Evolutionary conservation across 2,113 vertebrate genomes (phyloP).

Genomic region (Chaetops frenatus): DNA sequence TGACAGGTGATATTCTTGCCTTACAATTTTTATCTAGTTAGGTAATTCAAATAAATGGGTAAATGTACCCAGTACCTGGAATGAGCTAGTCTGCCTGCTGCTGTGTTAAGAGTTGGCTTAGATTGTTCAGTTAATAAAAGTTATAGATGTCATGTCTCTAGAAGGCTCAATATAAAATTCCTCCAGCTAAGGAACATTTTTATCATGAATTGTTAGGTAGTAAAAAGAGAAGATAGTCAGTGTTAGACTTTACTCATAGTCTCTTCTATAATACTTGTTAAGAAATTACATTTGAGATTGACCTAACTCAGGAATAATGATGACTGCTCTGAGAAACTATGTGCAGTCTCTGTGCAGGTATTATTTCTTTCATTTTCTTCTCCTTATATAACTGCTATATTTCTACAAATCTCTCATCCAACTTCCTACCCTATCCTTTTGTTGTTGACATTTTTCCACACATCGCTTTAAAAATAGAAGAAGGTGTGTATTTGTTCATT

Average conservation of each 20-base stretch:
- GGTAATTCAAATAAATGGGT: constrained; percentile 41
- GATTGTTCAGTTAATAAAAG: constrained; percentile 17
- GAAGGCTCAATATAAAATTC: neutral
- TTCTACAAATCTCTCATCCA: neutral
- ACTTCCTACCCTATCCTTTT: neutral
- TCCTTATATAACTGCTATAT: neutral
- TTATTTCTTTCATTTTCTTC: neutral
- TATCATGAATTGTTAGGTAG: neutral
- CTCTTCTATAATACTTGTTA: neutral
- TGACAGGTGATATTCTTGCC: constrained; percentile 56
- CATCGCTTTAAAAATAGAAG: neutral
- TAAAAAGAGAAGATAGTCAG: neutral
- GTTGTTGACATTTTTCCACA: neutral
- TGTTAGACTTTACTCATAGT: neutral
- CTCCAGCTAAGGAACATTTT: neutral
- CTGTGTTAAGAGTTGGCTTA: constrained; percentile 2
- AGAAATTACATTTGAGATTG: neutral
- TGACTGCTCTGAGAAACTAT: neutral
- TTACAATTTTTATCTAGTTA: neutral
- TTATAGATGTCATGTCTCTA: constrained; percentile 12
- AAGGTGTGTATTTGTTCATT: neutral
- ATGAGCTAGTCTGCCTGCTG: neutral
- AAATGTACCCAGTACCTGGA: neutral
- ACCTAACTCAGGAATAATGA: neutral
- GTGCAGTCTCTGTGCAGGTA: neutral